phyloP scores from a whole-genome alignment of 1,140 invertebrate species.

The Tetramorium parvispinum region DNA sequence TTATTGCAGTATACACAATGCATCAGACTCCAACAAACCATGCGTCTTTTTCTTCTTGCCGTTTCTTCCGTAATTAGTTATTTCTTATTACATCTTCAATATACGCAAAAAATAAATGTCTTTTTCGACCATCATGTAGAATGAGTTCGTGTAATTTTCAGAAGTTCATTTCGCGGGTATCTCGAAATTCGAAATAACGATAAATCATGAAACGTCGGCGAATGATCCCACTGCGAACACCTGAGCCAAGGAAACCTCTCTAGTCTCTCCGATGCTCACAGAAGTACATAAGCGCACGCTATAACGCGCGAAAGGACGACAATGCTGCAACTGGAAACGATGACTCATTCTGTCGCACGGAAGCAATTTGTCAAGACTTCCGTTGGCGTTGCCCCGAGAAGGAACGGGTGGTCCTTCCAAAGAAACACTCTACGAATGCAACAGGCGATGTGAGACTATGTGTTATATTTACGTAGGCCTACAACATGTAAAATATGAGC shows the following conservation, averaged over 20 bases:
- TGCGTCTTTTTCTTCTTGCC: not conserved
- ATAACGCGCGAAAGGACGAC: slow-evolving; percentile 20
- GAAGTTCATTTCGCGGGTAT: not conserved
- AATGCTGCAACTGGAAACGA: slow-evolving; percentile 68
- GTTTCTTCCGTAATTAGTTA: not conserved
- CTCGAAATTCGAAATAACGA: not conserved
- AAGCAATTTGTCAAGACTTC: slow-evolving; percentile 78
- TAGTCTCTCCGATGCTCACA: slow-evolving; percentile 22
- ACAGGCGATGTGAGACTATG: slow-evolving; percentile 84
- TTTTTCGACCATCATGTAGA: not conserved
- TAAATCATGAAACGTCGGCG: slow-evolving; percentile 19
- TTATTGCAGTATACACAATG: not conserved
- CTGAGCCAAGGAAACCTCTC: not conserved
- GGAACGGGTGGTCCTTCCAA: slow-evolving; percentile 71
- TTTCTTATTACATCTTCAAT: not conserved
- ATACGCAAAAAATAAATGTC: not conserved
- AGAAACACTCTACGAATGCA: slow-evolving; percentile 82
- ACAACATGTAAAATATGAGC: slow-evolving; percentile 51
- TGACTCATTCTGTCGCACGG: slow-evolving; percentile 76
- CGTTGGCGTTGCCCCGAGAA: slow-evolving; percentile 37
- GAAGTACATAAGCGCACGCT: slow-evolving; percentile 62
- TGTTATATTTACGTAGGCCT: slow-evolving; percentile 84
- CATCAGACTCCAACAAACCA: not conserved
- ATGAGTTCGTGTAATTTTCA: no score
- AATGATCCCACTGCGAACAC: not conserved